Base-by-base conservation (phyloP, 92 coral and sea anemone species). In the Actinernus sp. region DNA sequence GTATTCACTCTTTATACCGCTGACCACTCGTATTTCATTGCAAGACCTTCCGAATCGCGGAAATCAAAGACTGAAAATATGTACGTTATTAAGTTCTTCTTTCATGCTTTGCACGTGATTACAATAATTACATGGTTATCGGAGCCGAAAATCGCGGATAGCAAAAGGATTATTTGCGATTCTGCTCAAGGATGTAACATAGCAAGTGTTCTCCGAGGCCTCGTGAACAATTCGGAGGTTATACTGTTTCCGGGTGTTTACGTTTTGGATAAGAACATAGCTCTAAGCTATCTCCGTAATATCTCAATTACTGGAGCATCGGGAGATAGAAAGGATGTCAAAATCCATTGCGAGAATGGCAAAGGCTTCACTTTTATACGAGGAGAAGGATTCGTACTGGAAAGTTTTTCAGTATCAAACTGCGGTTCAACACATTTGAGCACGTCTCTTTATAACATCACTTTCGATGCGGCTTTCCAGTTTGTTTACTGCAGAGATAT, bases 371-470 rank as follows among this genome's bases (percentile, higher is more conserved):
- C 68, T 14, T 77, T 77, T 24, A 1, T 46, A 0, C 76, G 77
- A 33, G 67, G 84, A 33, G 58, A 40, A 10, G 65, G 61, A 5
- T 36, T 77, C 22, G 9, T n/a, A 23, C 29, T 77, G 9, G 24
- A 39, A 26, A 43, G 56, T 16, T 10, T 77, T 22, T 43, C 70
- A 13, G 25, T 77, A 6, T 26, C 66, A 9, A 61, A 44, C n/a
- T 77, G 84, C 20, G 84, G 84, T 11, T 61, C 77, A 12, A 61
- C 33, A 0, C 74, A 65, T 12, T 26, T 66, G 1, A 53, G 84
- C 17, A 77, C 84, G 7, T 77, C 84, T 19, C 61, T 77, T 11
- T 77, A 70, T 53, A 77, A 77, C 62, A 34, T 77, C 20, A 77
- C 76, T 0, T 66, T 77, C 36, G 18, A 53, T 3, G 60, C 84